Conservation (phyloP, 1,140 invertebrate species). For the Tetranychus urticae region DNA sequence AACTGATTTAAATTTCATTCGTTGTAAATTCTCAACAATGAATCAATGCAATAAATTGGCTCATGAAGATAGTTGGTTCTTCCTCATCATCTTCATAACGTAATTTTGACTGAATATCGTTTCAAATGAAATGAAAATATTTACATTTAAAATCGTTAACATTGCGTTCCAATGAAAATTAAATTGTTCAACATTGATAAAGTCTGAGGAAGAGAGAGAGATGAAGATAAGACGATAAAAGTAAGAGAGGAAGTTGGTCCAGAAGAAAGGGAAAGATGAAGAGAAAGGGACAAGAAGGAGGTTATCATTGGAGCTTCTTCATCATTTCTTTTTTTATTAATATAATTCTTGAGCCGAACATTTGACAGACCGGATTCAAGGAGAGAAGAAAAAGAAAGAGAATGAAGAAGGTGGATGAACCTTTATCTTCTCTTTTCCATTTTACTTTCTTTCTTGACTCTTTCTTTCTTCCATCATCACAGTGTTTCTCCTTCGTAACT, state of each 20-base stretch:
- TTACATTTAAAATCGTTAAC: no score
- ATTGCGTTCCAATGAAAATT: no score
- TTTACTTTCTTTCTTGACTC: neutral
- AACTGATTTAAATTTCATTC: conserved; percentile 78
- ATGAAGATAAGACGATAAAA: no score
- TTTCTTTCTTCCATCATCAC: neutral
- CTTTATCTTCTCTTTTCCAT: neutral
- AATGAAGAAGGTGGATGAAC: neutral
- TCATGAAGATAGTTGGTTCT: no score
- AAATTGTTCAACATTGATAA: no score
- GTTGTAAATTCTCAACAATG: conserved; percentile 64
- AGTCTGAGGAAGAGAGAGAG: no score
- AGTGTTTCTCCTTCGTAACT: neutral
- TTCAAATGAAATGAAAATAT: no score
- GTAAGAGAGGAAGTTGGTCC: neutral
- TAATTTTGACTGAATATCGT: no score
- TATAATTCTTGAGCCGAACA: neutral
- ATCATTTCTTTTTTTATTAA: neutral
- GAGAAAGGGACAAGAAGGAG: neutral
- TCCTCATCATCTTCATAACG: no score
- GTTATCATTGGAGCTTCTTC: neutral
- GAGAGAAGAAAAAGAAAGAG: neutral
- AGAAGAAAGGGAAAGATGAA: neutral
- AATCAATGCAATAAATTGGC: conserved; percentile 57
- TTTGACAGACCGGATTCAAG: neutral